These are phyloP conservation scores for Drosophila athabasca DNA, from an alignment of 1,140 invertebrate genomes.

Conservation along the genomic window DNA sequence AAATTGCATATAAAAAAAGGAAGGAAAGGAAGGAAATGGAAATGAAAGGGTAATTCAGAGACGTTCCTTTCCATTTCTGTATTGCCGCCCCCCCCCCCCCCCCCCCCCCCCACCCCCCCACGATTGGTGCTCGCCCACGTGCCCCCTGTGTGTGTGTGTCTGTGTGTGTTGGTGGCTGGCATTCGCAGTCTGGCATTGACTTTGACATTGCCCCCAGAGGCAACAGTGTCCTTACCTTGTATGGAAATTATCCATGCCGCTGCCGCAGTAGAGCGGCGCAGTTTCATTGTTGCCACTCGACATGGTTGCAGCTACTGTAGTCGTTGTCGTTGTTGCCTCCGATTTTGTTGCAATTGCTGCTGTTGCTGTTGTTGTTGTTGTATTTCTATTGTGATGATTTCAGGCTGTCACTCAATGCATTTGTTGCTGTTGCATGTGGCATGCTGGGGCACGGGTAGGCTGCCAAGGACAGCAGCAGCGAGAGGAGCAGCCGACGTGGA, in stretches of 20 bases:
- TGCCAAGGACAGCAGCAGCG: conserved; percentile 56
- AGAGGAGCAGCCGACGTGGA: background rate
- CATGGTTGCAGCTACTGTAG: conserved; percentile 48
- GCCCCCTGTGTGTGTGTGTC: no score
- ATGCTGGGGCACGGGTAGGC: conserved; percentile 10
- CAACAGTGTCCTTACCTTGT: conserved; percentile 56
- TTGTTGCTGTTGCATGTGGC: background rate
- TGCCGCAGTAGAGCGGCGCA: conserved; percentile 73
- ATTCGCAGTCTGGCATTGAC: conserved; percentile 38
- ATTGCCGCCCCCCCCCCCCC: no score
- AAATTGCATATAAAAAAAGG: no score
- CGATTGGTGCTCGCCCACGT: no score
- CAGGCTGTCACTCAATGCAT: conserved; percentile 33
- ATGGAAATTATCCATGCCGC: conserved; percentile 79
- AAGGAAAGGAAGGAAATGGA: no score
- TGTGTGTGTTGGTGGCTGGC: background rate
- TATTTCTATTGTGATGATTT: conserved; percentile 33
- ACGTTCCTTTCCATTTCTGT: no score
- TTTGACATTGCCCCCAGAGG: conserved; percentile 29
- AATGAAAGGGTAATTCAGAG: no score
- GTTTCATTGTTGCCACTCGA: conserved; percentile 70
- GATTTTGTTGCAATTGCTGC: conserved; percentile 10
- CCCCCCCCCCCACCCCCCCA: no score
- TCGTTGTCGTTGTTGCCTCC: no score
- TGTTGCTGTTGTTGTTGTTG: conserved; percentile 25